phyloP scores from a whole-genome alignment of 1,140 invertebrate species.

The Proctacanthus coquilletti region DNA sequence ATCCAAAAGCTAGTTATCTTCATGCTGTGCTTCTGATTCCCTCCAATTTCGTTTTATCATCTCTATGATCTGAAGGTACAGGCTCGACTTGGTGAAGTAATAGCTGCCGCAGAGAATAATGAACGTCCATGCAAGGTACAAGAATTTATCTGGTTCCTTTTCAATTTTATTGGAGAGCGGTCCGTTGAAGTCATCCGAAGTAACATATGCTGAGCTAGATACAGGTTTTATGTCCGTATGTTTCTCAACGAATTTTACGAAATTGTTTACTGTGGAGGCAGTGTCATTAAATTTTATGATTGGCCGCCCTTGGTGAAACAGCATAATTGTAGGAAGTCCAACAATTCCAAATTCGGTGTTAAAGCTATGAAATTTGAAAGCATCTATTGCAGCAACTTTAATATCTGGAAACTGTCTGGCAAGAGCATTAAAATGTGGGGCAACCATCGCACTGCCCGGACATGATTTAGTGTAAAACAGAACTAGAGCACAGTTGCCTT shows the following conservation, averaged over 20 bases:
- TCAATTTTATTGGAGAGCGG: constrained; percentile 57
- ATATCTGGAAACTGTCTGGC: constrained; percentile 70
- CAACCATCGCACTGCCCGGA: constrained; percentile 75
- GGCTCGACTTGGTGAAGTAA: constrained; percentile 60
- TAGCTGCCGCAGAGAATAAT: constrained; percentile 60
- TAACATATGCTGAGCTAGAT: constrained; percentile 45
- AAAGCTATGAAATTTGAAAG: constrained; percentile 66
- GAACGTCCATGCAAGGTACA: constrained; percentile 74
- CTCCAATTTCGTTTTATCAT: constrained; percentile 75
- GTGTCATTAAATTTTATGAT: constrained; percentile 77
- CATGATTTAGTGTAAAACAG: constrained; percentile 84
- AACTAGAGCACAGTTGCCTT: constrained; percentile 60
- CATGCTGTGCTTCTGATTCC: constrained; percentile 79
- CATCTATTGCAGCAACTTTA: constrained; percentile 80
- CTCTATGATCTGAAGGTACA: constrained; percentile 69
- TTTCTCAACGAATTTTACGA: constrained; percentile 66
- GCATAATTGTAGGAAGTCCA: constrained; percentile 79
- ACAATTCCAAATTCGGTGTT: constrained; percentile 88
- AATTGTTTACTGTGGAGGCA: constrained; percentile 60
- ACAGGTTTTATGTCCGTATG: constrained; percentile 55
- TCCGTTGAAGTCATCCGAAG: constrained; percentile 60
- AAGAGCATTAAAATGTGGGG: constrained; percentile 79
- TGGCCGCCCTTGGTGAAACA: constrained; percentile 84
- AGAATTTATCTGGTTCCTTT: constrained; percentile 63
- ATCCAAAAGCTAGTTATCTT: constrained; percentile 41